phyloP scores from a whole-genome alignment of 37 sponge, comb jelly and placozoan genomes.

The Crambe crambe region DNA sequence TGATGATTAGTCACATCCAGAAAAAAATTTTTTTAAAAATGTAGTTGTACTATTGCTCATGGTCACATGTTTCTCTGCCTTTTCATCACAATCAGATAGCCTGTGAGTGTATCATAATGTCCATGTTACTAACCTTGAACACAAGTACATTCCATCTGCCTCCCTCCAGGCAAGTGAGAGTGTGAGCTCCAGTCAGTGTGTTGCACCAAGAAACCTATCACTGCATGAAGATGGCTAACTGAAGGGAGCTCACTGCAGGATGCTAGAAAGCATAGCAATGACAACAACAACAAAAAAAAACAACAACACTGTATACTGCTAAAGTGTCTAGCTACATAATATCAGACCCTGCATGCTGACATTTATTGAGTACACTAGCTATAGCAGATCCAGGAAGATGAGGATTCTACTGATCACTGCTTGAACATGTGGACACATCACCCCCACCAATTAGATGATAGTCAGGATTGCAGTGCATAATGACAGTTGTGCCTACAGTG shows the following conservation, averaged over 20 bases:
- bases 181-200: conserved; percentile 7
- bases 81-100: too few relatives aligned
- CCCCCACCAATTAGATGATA: not conserved
- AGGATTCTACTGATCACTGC: not conserved
- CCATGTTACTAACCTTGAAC: too few relatives aligned
- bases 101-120: too few relatives aligned
- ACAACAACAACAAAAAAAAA: too few relatives aligned
- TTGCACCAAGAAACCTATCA: not conserved
- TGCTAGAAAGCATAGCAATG: too few relatives aligned
- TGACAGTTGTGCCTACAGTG: conserved; percentile 1
- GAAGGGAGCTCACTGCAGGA: not conserved
- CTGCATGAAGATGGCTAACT: not conserved
- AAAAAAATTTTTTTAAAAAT: too few relatives aligned
- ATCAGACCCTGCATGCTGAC: too few relatives aligned
- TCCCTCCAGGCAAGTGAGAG: conserved; percentile 9
- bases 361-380: not conserved
- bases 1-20: too few relatives aligned
- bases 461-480: not conserved
- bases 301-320: too few relatives aligned
- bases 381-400: not conserved
- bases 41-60: too few relatives aligned
- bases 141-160: conserved; percentile 23
- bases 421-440: not conserved
- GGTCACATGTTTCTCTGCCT: too few relatives aligned
- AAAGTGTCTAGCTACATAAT: too few relatives aligned